A percentile compares a stretch with the other conserved stretches of the same genome.
These are phyloP conservation scores for Ametastegia equiseti DNA, from an alignment of 2,888 invertebrate genomes.

Conservation along the genomic window DNA sequence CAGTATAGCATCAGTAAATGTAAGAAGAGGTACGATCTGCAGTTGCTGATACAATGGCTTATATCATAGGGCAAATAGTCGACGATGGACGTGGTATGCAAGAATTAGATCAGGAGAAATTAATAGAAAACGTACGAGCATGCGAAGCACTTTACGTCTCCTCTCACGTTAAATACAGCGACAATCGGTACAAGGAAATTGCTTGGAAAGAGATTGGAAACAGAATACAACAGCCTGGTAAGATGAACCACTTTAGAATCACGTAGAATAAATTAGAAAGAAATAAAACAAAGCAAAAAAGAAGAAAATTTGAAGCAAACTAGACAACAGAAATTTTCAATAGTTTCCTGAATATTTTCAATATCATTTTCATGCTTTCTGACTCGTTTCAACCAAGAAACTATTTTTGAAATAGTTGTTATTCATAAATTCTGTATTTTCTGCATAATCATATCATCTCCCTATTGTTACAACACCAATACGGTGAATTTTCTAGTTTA, in stretches of 20 bases:
- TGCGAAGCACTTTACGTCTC: not conserved
- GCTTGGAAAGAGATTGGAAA: slow-evolving; percentile 16
- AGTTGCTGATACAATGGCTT: too few species aligned
- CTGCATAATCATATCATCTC: too few species aligned
- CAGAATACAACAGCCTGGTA: slow-evolving; percentile 3
- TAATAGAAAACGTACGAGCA: not conserved
- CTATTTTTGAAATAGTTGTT: too few species aligned
- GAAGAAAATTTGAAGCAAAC: not conserved
- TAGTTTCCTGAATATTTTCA: too few species aligned
- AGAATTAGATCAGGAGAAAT: not conserved
- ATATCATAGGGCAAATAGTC: too few species aligned
- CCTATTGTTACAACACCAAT: too few species aligned
- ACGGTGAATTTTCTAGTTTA: too few species aligned
- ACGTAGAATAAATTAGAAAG: slow-evolving; percentile 41
- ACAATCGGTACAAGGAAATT: not conserved
- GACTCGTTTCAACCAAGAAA: too few species aligned
- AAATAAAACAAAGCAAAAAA: too few species aligned
- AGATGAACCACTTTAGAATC: not conserved
- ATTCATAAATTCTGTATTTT: too few species aligned
- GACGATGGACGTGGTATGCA: not conserved
- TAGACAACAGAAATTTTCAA: too few species aligned
- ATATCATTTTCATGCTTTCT: too few species aligned
- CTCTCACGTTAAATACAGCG: not conserved
- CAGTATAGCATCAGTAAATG: not conserved
- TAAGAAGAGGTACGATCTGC: not conserved